A percentile compares a stretch with the other conserved stretches of the same genome.
Evolutionary conservation across 1,140 invertebrate genomes (phyloP).

Genomic region (Bicyclus anynana): DNA sequence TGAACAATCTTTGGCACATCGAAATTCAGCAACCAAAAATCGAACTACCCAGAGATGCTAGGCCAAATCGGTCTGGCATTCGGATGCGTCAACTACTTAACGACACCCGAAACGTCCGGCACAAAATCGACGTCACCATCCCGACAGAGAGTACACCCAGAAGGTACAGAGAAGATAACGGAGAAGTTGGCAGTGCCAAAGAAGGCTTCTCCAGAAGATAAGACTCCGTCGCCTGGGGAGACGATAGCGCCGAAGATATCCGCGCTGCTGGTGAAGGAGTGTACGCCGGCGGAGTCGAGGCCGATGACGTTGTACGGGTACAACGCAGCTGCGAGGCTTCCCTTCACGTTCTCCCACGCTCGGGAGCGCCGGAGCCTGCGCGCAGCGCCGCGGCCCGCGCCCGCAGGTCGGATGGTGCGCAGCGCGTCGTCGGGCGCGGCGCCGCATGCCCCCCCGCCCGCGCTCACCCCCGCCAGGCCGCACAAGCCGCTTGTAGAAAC

Average conservation of each 20-base stretch:
- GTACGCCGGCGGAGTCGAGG: constrained; percentile 50
- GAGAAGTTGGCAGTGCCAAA: constrained; percentile 42
- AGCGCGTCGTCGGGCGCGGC: constrained; percentile 62
- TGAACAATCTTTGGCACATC: neutral
- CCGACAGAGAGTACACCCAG: constrained; percentile 63
- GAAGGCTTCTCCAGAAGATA: constrained; percentile 60
- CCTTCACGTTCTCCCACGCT: constrained; percentile 70
- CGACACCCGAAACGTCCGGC: constrained; percentile 42
- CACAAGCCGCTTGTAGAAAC: constrained; percentile 37
- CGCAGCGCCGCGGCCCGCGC: constrained; percentile 26
- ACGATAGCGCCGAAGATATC: constrained; percentile 66
- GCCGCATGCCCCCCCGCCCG: constrained; percentile 40
- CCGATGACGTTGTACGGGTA: constrained; percentile 66
- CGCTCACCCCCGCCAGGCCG: neutral
- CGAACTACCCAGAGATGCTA: constrained; percentile 76
- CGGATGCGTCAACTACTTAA: constrained; percentile 74
- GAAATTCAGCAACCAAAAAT: constrained; percentile 63
- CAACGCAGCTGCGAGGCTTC: constrained; percentile 72
- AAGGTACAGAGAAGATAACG: constrained; percentile 43
- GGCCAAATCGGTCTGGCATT: constrained; percentile 74
- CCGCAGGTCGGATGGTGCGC: constrained; percentile 66
- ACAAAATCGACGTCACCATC: constrained; percentile 42
- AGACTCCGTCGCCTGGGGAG: constrained; percentile 54
- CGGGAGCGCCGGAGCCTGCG: constrained; percentile 34
- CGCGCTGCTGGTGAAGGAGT: constrained; percentile 47